phyloP scores from a whole-genome alignment of 2,888 invertebrate genomes.

The Nymphalis polychloros region DNA sequence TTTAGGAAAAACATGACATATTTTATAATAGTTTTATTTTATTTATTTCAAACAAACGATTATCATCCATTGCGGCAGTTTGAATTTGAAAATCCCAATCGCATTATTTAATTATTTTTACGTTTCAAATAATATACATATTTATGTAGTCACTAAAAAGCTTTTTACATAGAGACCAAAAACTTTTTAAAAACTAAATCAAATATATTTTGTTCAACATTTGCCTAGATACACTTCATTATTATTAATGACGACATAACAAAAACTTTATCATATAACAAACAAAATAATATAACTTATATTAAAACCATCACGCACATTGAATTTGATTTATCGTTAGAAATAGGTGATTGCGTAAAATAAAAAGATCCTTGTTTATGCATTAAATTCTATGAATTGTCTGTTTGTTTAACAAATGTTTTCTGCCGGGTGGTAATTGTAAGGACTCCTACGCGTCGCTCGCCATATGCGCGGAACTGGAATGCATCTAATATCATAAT shows the following conservation, averaged over 20 bases:
- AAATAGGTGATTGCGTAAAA: constrained; percentile 17
- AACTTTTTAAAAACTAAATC: no score
- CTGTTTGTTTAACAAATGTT: constrained; percentile 28
- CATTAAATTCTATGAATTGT: constrained; percentile 6
- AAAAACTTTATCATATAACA: not conserved
- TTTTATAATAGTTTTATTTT: constrained; percentile 8
- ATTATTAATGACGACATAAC: no score
- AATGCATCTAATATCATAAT: constrained; percentile 26
- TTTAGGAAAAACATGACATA: constrained; percentile 12
- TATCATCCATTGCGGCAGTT: not conserved
- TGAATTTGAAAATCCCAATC: no score
- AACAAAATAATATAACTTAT: not conserved
- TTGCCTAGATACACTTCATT: no score
- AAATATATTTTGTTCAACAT: no score
- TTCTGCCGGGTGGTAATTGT: constrained; percentile 20
- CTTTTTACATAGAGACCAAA: no score
- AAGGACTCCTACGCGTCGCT: constrained; percentile 19
- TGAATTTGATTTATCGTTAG: not conserved
- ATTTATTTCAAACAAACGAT: not conserved
- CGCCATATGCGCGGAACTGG: constrained; percentile 5
- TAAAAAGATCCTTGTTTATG: constrained; percentile 14
- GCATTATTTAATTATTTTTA: no score
- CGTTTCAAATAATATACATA: no score
- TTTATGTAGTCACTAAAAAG: no score
- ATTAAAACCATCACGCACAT: not conserved